Conservation (phyloP, 1,140 invertebrate genomes). For the Pseudomyrmex flavicornis region DNA sequence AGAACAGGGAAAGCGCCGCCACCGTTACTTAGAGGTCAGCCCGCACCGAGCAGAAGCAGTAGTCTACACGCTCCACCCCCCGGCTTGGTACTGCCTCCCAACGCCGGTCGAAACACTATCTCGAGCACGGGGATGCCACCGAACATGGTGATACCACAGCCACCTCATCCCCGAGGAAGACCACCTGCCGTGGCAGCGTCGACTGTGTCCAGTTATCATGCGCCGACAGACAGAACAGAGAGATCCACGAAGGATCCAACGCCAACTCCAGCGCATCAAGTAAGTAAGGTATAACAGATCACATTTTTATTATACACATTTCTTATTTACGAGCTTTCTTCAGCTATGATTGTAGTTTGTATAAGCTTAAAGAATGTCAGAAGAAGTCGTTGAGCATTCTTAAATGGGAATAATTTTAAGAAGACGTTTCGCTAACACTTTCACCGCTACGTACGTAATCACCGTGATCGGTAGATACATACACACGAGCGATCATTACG, state of each 20-base stretch:
- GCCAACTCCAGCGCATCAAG: constrained; percentile 82
- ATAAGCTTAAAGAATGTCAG: neutral
- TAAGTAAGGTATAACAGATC: constrained; percentile 71
- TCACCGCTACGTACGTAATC: constrained; percentile 1
- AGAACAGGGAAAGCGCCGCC: constrained; percentile 83
- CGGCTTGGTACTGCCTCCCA: constrained; percentile 85
- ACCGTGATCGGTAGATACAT: constrained; percentile 5
- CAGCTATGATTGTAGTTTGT: constrained; percentile 11
- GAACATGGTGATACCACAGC: constrained; percentile 87
- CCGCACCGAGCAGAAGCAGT: constrained; percentile 82
- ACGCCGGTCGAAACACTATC: constrained; percentile 83
- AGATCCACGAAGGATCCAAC: constrained; percentile 84
- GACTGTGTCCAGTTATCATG: constrained; percentile 83
- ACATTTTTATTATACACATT: constrained; percentile 14
- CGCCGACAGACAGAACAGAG: constrained; percentile 83
- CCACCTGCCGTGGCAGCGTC: constrained; percentile 75
- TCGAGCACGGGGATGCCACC: constrained; percentile 86
- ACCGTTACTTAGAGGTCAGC: constrained; percentile 81
- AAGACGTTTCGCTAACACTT: constrained; percentile 29
- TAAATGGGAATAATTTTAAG: constrained; percentile 13
- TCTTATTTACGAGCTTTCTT: constrained; percentile 10
- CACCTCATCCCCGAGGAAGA: constrained; percentile 84
- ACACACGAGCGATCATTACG: constrained; percentile 4
- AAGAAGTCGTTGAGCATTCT: neutral
- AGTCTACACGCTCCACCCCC: constrained; percentile 86